Percentiles rank a stretch among this genome's conserved stretches.
Evolutionary conservation across 2,113 vertebrate species (phyloP).

Genomic region (Percopsis transmontana): DNA sequence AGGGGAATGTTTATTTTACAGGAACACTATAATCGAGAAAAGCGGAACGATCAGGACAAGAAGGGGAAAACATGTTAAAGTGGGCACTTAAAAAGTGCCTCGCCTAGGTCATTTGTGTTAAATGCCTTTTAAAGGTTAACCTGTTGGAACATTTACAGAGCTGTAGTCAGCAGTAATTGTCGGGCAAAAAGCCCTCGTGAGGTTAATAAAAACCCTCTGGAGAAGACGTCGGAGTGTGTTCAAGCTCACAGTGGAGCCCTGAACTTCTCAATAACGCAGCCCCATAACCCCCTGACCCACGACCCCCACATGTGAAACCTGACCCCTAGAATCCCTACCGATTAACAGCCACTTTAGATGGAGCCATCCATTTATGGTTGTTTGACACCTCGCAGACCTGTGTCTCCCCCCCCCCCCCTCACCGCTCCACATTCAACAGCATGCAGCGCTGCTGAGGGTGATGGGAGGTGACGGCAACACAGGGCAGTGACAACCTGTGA

Average conservation of each 20-base stretch:
- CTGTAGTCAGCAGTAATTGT: conserved; percentile 46
- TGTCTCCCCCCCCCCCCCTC: conserved; percentile 29
- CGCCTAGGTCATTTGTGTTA: conserved; percentile 66
- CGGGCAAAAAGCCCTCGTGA: conserved; percentile 40
- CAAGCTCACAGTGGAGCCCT: conserved; percentile 42
- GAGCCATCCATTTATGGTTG: conserved; percentile 59
- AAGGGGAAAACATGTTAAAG: conserved; percentile 33
- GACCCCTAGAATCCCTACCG: conserved; percentile 44
- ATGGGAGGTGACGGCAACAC: conserved; percentile 38
- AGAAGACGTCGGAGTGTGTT: conserved; percentile 28
- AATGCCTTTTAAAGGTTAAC: conserved; percentile 75
- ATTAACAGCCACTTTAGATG: conserved; percentile 46
- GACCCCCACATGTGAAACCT: conserved; percentile 57
- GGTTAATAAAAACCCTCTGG: conserved; percentile 1
- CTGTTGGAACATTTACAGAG: conserved; percentile 69
- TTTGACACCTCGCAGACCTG: conserved; percentile 57
- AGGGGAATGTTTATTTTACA: conserved; percentile 11
- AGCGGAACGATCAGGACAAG: conserved; percentile 13
- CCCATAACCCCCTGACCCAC: conserved; percentile 45
- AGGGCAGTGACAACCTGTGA: conserved; percentile 41
- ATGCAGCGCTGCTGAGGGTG: conserved; percentile 18
- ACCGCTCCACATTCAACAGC: conserved; percentile 35
- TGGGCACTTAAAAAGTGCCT: conserved; percentile 22
- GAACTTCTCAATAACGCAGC: conserved; percentile 18
- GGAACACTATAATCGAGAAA: conserved; percentile 20